These are phyloP conservation scores for Rallus crepitans DNA, from an alignment of 2,797 vertebrate species.

Conservation along the genomic window DNA sequence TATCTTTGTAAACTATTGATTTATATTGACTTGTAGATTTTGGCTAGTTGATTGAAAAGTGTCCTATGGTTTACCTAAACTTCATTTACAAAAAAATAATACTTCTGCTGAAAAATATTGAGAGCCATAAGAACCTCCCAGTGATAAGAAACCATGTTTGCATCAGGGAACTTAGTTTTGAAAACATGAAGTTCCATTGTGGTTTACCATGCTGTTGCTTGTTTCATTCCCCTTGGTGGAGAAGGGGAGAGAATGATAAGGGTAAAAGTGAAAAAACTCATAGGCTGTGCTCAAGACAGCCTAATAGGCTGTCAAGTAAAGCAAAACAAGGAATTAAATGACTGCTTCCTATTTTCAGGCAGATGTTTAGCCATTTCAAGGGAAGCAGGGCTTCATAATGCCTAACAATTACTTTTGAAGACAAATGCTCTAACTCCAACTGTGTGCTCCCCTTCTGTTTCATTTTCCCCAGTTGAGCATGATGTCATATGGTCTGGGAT, in stretches of 20 bases:
- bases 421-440: neutral
- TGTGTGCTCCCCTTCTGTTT: neutral
- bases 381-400: neutral
- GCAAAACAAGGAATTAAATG: neutral
- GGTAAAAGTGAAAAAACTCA: neutral
- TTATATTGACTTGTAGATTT: neutral
- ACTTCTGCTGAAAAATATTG: neutral
- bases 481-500: too few species aligned
- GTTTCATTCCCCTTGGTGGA: accelerated
- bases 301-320: neutral
- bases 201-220: accelerated
- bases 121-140: neutral
- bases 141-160: neutral
- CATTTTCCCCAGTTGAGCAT: neutral
- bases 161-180: neutral
- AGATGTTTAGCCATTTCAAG: neutral
- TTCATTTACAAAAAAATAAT: neutral
- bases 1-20: neutral
- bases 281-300: neutral
- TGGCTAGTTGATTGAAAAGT: neutral
- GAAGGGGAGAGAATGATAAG: neutral
- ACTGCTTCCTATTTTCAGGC: neutral
- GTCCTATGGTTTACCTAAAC: neutral
- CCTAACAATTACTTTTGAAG: neutral
- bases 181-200: neutral